phyloP scores from a whole-genome alignment of 2,797 vertebrate genomes.

The Enteromius unitaeniatus region DNA sequence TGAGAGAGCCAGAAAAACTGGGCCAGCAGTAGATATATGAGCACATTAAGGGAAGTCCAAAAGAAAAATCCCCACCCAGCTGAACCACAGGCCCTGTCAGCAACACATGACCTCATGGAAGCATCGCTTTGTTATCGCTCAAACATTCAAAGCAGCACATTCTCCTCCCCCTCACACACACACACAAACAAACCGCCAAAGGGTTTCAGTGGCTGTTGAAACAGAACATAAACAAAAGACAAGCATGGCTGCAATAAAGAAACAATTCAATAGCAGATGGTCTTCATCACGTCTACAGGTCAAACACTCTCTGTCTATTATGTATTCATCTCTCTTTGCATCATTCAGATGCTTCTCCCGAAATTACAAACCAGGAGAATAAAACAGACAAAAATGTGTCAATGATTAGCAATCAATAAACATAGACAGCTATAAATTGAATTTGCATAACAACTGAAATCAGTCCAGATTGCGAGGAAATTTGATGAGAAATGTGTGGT shows the following conservation, averaged over 20 bases:
- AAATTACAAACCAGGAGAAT: not conserved
- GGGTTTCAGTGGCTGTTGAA: constrained; percentile 40
- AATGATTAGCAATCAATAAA: not conserved
- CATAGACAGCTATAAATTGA: not conserved
- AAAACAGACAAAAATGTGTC: not conserved
- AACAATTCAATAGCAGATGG: not conserved
- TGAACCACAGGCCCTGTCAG: constrained; percentile 70
- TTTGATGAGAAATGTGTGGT: not conserved
- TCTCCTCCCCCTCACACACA: constrained; percentile 57
- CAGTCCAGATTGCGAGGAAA: not conserved
- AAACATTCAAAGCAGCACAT: constrained; percentile 76
- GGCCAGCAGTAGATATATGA: constrained; percentile 65
- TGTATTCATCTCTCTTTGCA: not conserved
- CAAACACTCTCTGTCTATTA: constrained; percentile 24
- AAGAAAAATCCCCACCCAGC: constrained; percentile 77
- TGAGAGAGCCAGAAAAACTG: constrained; percentile 51
- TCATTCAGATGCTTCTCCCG: not conserved
- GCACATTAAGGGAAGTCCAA: constrained; percentile 73
- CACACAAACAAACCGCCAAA: constrained; percentile 30
- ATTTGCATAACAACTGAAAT: not conserved
- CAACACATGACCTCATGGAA: constrained; percentile 78
- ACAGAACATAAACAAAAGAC: constrained; percentile 45
- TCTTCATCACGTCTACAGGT: not conserved
- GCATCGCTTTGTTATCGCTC: constrained; percentile 77
- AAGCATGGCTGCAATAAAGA: not conserved